These are phyloP conservation scores for Portunus trituberculatus DNA, from an alignment of 1,140 invertebrate genomes.

Conservation along the genomic window DNA sequence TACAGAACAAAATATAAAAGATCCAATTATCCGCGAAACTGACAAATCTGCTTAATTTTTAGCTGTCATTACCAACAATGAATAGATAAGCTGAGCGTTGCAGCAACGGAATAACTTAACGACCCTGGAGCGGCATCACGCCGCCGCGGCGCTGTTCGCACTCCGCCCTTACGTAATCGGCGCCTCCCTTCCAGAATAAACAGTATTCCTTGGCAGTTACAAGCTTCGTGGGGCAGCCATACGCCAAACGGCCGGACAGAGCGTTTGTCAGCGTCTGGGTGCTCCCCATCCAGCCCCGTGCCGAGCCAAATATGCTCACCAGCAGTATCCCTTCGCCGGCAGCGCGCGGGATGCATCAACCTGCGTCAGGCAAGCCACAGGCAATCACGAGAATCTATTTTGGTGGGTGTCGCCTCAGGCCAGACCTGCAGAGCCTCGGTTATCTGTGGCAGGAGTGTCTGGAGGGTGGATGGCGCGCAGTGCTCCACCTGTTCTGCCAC, in stretches of 20 bases:
- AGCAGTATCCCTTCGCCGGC: neutral
- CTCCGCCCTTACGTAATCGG: neutral
- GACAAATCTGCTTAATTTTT: neutral
- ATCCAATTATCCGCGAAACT: constrained; percentile 8
- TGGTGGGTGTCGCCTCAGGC: neutral
- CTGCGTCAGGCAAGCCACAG: neutral
- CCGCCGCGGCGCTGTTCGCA: neutral
- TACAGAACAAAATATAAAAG: neutral
- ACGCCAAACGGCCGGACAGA: neutral
- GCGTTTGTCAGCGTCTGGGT: neutral
- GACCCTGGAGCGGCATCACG: neutral
- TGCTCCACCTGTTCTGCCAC: neutral
- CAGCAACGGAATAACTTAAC: neutral
- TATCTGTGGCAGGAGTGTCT: neutral
- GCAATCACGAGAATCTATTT: constrained; percentile 1
- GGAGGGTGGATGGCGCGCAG: neutral
- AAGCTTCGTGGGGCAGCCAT: neutral
- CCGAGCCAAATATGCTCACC: neutral
- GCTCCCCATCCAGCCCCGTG: too few species aligned
- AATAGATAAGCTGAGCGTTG: neutral
- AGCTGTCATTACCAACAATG: neutral
- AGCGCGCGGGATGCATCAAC: neutral
- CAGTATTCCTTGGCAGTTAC: neutral
- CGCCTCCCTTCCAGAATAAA: neutral
- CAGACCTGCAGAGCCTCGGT: neutral